Evolutionary conservation across 2,113 vertebrate genomes (phyloP).

Genomic region (Dermatemys mawii): DNA sequence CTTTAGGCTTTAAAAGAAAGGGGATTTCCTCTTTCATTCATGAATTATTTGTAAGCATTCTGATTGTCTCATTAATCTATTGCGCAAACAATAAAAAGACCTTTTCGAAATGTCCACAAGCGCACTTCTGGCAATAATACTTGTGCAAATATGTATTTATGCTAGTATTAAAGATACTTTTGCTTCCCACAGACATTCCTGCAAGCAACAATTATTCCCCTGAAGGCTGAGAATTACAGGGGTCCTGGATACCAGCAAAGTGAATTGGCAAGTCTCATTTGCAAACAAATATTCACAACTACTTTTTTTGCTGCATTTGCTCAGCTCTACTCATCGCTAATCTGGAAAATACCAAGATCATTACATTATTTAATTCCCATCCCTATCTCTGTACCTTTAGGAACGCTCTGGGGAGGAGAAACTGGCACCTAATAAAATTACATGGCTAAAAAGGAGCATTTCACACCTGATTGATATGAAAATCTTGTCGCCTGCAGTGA

Average conservation of each 20-base stretch:
- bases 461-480: not conserved
- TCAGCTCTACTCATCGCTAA: not conserved
- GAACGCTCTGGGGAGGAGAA: not conserved
- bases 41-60: not conserved
- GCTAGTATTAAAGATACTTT: not conserved
- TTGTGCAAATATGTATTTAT: not conserved
- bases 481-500: not conserved
- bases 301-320: not conserved
- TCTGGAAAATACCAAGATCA: not conserved
- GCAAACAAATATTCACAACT: not conserved
- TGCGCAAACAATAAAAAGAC: not conserved
- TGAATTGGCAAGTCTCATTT: not conserved
- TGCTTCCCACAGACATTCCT: not conserved
- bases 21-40: not conserved
- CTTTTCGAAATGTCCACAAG: not conserved
- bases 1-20: not conserved
- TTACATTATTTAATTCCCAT: fast-evolving
- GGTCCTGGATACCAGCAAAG: not conserved
- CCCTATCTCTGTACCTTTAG: not conserved
- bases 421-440: not conserved
- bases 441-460: not conserved
- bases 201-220: not conserved
- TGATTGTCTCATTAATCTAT: not conserved
- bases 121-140: not conserved
- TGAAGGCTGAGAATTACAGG: not conserved